Conservation (phyloP, 2,797 vertebrate species). For the Limosa lapponica region DNA sequence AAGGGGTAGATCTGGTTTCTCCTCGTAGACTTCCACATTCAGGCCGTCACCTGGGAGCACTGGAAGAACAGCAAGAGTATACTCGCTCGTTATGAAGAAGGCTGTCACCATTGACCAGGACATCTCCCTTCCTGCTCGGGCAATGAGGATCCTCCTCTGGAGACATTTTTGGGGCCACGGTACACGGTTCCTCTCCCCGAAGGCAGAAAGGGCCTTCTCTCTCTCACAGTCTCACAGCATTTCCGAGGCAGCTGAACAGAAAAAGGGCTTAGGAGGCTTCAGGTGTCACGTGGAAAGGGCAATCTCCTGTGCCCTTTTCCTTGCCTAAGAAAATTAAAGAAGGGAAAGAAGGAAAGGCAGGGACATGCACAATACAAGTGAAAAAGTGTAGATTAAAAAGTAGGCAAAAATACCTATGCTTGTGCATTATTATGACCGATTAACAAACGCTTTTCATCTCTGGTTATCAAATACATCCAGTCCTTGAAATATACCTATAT, state of each 20-base stretch:
- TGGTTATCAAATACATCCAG: not conserved
- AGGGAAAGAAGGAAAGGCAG: not conserved
- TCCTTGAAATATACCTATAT: not conserved
- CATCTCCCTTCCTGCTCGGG: not conserved
- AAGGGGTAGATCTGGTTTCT: not conserved
- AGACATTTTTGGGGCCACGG: rapidly evolving
- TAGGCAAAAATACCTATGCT: not conserved
- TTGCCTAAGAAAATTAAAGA: not conserved
- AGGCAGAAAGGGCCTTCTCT: not conserved
- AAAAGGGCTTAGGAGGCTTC: not conserved
- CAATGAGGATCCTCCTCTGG: not conserved
- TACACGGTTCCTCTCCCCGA: not conserved
- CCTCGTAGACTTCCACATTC: rapidly evolving
- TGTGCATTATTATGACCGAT: not conserved
- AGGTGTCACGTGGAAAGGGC: not conserved
- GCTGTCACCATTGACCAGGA: not conserved
- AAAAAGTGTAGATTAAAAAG: not conserved
- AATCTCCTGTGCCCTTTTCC: not conserved
- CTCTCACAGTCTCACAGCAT: rapidly evolving
- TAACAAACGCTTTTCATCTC: not conserved
- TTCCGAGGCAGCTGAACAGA: not conserved
- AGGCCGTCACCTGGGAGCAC: not conserved
- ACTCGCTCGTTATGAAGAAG: rapidly evolving
- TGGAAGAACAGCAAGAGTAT: not conserved
- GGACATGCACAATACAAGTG: not conserved